Evolutionary conservation across 2,113 vertebrate genomes (phyloP).

Genomic region (Pedetes capensis): DNA sequence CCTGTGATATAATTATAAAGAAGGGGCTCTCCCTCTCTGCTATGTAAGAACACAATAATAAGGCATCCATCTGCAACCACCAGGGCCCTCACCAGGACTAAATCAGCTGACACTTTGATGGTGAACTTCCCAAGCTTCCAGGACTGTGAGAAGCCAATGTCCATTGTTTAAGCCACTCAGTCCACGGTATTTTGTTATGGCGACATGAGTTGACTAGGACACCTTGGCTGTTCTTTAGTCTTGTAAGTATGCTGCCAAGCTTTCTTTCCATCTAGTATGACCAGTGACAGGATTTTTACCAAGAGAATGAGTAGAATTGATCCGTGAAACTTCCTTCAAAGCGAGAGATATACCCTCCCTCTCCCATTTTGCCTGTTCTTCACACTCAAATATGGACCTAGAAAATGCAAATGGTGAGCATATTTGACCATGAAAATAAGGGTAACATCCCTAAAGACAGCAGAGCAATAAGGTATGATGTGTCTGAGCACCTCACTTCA

Average conservation of each 20-base stretch:
- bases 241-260: not conserved
- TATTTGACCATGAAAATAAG: not conserved
- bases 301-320: not conserved
- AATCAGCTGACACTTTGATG: not conserved
- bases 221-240: not conserved
- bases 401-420: not conserved
- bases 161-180: too few species aligned
- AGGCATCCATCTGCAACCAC: not conserved
- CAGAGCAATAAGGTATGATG: not conserved
- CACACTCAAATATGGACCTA: not conserved
- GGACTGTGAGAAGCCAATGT: not conserved
- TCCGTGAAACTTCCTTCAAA: not conserved
- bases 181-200: not conserved
- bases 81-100: not conserved
- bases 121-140: not conserved
- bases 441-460: not conserved
- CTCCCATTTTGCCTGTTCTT: not conserved
- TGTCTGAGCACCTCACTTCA: not conserved
- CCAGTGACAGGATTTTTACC: not conserved
- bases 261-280: not conserved
- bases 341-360: not conserved
- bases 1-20: not conserved
- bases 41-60: not conserved
- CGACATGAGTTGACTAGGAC: not conserved
- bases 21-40: not conserved